Percentiles rank a stretch among this genome's conserved stretches.
These are phyloP conservation scores for Mus pahari DNA, from an alignment of 2,113 vertebrate species.

Conservation along the genomic window DNA sequence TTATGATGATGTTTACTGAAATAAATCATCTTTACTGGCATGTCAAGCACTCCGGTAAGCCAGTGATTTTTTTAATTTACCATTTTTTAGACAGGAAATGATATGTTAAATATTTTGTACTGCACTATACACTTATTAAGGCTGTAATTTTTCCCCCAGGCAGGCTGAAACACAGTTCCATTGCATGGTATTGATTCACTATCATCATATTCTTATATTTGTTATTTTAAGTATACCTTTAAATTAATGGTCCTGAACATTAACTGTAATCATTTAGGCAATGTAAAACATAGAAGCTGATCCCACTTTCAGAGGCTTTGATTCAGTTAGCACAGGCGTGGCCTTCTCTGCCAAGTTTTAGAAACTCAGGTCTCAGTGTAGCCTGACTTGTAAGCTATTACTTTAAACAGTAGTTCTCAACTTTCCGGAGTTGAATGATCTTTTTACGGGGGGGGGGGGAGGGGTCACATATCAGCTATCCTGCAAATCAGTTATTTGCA, in stretches of 20 bases:
- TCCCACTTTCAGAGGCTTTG: not conserved
- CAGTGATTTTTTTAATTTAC: not conserved
- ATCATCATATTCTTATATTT: not conserved
- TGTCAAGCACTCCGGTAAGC: not conserved
- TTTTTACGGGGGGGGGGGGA: too few relatives aligned
- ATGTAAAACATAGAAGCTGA: not conserved
- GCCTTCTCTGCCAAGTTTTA: not conserved
- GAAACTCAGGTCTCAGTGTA: not conserved
- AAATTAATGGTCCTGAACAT: not conserved
- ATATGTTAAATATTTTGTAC: not conserved
- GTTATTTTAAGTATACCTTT: not conserved
- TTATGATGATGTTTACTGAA: conserved; percentile 39
- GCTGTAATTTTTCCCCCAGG: conserved; percentile 17
- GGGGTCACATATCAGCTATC: not conserved
- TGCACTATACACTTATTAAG: not conserved
- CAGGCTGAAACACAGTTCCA: not conserved
- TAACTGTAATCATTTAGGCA: not conserved
- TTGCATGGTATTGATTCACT: not conserved
- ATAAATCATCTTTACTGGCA: conserved; percentile 9
- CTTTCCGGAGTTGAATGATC: not conserved
- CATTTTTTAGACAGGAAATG: conserved; percentile 27
- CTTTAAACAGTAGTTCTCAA: not conserved
- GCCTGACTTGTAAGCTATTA: not conserved
- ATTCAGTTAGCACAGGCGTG: not conserved
- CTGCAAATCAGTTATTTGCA: not conserved